phyloP scores from a whole-genome alignment of 2,888 invertebrate species.

The Ochlodes sylvanus region DNA sequence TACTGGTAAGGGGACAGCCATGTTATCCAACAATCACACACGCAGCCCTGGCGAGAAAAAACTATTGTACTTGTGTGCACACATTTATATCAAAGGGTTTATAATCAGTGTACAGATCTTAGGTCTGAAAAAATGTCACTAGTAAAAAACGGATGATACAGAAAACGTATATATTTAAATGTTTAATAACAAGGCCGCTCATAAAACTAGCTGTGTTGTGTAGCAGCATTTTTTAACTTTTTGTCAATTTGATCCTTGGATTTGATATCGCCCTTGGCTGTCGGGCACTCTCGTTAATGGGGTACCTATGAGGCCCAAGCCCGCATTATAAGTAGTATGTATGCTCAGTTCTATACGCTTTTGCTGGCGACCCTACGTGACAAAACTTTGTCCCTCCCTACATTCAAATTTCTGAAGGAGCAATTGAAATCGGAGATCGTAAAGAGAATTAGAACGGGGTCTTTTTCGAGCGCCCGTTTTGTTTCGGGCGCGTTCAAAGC shows the following conservation, averaged over 20 bases:
- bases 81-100: constrained; percentile 72
- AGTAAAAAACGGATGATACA: constrained; percentile 70
- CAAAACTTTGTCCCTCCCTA: constrained; percentile 84
- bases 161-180: constrained; percentile 75
- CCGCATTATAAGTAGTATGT: constrained; percentile 74
- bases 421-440: constrained; percentile 85
- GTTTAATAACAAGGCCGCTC: constrained; percentile 81
- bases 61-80: constrained; percentile 64
- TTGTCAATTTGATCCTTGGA: constrained; percentile 80
- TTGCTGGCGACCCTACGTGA: constrained; percentile 79
- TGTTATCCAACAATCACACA: constrained; percentile 67
- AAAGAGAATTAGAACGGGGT: constrained; percentile 84
- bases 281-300: constrained; percentile 81
- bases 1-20: constrained; percentile 76
- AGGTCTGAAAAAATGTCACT: constrained; percentile 63
- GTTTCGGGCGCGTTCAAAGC: constrained; percentile 79
- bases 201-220: constrained; percentile 70
- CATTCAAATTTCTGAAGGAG: constrained; percentile 85
- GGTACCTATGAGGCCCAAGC: constrained; percentile 77
- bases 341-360: constrained; percentile 69
- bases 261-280: constrained; percentile 75
- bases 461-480: constrained; percentile 81
- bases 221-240: constrained; percentile 62
- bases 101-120: constrained; percentile 63
- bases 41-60: constrained; percentile 67